These are phyloP conservation scores for Rissa tridactyla DNA, from an alignment of 2,113 vertebrate genomes.

Conservation along the genomic window DNA sequence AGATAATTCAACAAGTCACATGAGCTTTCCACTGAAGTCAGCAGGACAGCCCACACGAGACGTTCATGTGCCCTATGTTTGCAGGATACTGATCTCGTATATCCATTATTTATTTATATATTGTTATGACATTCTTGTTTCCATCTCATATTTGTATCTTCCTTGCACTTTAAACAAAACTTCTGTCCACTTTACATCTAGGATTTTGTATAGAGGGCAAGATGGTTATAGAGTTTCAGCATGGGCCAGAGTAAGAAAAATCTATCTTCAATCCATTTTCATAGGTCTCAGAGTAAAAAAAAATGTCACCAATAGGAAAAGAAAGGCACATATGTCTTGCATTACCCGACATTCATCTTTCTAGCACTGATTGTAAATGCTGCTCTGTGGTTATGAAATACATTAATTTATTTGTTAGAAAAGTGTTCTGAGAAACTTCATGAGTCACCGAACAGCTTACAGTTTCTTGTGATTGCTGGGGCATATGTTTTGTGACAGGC, in stretches of 20 bases:
- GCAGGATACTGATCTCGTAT: conserved; percentile 1
- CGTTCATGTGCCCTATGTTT: neutral
- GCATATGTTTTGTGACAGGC: neutral
- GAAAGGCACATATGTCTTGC: neutral
- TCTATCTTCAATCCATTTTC: neutral
- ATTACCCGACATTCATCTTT: neutral
- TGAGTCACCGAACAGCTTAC: neutral
- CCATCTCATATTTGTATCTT: neutral
- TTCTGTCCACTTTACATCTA: neutral
- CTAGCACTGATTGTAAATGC: neutral
- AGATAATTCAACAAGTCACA: neutral
- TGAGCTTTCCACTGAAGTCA: neutral
- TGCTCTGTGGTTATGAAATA: neutral
- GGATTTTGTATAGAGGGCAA: neutral
- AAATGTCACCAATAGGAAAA: neutral
- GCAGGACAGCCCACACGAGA: neutral
- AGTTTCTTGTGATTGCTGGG: neutral
- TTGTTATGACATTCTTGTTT: neutral
- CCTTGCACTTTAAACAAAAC: neutral
- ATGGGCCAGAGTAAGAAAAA: neutral
- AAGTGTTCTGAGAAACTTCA: neutral
- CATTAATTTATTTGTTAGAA: neutral
- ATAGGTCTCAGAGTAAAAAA: neutral
- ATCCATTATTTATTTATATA: neutral
- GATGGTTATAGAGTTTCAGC: neutral